Percentiles rank a stretch among this genome's conserved stretches.
phyloP scores from a whole-genome alignment of 2,113 vertebrate genomes.

The Scortum barcoo region DNA sequence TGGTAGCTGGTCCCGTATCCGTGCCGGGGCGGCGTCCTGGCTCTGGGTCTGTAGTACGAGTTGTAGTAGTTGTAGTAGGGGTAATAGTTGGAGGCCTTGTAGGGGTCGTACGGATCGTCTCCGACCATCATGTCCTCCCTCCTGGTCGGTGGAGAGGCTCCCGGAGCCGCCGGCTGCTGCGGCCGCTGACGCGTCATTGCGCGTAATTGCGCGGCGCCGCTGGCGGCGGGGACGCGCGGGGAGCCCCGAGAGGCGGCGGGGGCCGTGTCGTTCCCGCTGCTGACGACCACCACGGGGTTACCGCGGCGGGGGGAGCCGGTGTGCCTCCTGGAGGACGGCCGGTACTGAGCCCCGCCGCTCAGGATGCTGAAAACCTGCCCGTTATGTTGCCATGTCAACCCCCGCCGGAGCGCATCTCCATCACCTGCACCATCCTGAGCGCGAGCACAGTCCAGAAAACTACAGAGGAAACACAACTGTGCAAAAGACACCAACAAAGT shows the following conservation, averaged over 20 bases:
- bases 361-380: conserved; percentile 92
- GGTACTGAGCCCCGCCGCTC: conserved; percentile 89
- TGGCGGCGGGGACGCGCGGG: conserved; percentile 64
- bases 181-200: conserved; percentile 48
- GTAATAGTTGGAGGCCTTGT: conserved; percentile 91
- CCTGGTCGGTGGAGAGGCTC: conserved; percentile 22
- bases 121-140: conserved; percentile 89
- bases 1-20: conserved; percentile 91
- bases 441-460: conserved; percentile 68
- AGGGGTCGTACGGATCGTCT: conserved; percentile 93
- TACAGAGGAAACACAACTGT: conserved; percentile 76
- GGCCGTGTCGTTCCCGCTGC: conserved; percentile 66
- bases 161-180: neutral
- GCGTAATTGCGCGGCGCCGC: conserved; percentile 57
- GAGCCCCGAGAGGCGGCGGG: conserved; percentile 29
- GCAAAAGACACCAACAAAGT: conserved; percentile 59
- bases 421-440: conserved; percentile 75
- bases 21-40: conserved; percentile 80
- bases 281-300: conserved; percentile 73
- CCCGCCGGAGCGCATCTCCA: conserved; percentile 79
- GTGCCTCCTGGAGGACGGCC: conserved; percentile 80
- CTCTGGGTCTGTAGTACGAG: conserved; percentile 89
- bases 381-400: conserved; percentile 92
- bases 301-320: conserved; percentile 17
- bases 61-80: conserved; percentile 96